Evolutionary conservation across 1,140 invertebrate genomes (phyloP).

Genomic region (Caenorhabditis tropicalis): DNA sequence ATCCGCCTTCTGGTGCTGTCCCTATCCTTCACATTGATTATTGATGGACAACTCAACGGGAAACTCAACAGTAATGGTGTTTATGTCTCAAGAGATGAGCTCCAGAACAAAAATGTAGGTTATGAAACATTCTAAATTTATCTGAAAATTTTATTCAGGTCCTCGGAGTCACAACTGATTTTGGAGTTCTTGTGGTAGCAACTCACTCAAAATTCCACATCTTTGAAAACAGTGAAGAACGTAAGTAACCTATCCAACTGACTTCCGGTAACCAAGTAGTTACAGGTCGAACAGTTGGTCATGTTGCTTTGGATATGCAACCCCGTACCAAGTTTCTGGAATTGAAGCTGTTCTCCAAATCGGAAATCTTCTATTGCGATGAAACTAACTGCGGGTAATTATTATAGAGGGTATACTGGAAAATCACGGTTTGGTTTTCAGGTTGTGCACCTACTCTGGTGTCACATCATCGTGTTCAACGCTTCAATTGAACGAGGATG

Average conservation of each 20-base stretch:
- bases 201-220: background rate
- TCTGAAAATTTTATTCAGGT: no score
- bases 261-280: background rate
- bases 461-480: constrained; percentile 10
- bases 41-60: background rate
- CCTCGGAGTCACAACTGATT: background rate
- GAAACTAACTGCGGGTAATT: background rate
- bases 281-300: constrained; percentile 8
- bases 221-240: constrained; percentile 8
- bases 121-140: no score
- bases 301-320: constrained; percentile 1
- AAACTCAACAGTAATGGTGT: constrained; percentile 14
- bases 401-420: no score
- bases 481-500: background rate
- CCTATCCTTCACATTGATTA: background rate
- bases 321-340: background rate
- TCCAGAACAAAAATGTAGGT: constrained; percentile 6
- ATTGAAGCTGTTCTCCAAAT: constrained; percentile 15
- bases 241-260: background rate
- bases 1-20: background rate
- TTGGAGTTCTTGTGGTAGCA: background rate
- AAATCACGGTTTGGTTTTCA: no score
- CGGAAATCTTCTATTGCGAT: constrained; percentile 41
- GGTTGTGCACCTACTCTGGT: constrained; percentile 20
- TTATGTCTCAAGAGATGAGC: constrained; percentile 5